A percentile compares a stretch with the other conserved stretches of the same genome.
These are phyloP conservation scores for Nilaparvata lugens DNA, from an alignment of 1,140 invertebrate species.

Conservation along the genomic window DNA sequence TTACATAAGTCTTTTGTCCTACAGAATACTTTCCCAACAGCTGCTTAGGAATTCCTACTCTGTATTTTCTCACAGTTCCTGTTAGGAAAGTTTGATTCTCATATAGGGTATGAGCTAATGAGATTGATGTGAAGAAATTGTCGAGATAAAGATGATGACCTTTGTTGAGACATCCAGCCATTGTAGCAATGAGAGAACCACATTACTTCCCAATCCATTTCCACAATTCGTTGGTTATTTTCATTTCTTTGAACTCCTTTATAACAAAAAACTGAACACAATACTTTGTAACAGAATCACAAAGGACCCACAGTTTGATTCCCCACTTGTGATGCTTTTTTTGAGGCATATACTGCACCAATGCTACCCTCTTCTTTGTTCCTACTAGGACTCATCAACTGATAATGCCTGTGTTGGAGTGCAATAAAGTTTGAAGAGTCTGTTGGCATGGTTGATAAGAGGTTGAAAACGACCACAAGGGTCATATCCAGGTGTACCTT, in stretches of 20 bases:
- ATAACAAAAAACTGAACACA: constrained; percentile 21
- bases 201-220: constrained; percentile 1
- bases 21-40: constrained; percentile 7
- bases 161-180: constrained; percentile 4
- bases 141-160: constrained; percentile 5
- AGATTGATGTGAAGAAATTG: constrained; percentile 5
- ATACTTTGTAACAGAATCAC: constrained; percentile 18
- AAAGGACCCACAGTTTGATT: constrained; percentile 23
- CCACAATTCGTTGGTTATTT: constrained; percentile 1
- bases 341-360: constrained; percentile 28
- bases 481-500: constrained; percentile 23
- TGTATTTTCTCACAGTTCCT: constrained; percentile 9
- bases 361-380: constrained; percentile 18
- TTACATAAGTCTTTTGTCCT: constrained; percentile 7
- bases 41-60: background rate
- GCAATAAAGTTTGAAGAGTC: constrained; percentile 25
- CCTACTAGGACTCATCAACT: constrained; percentile 26
- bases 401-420: constrained; percentile 25
- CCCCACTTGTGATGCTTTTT: constrained; percentile 26
- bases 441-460: constrained; percentile 27
- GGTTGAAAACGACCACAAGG: constrained; percentile 26
- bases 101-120: background rate
- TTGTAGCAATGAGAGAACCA: constrained; percentile 1
- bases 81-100: background rate
- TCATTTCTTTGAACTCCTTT: constrained; percentile 17